Percentiles rank a stretch among this genome's conserved stretches.
Evolutionary conservation across 2,797 vertebrate species (phyloP).

Genomic region (Thripadectes ignobilis): DNA sequence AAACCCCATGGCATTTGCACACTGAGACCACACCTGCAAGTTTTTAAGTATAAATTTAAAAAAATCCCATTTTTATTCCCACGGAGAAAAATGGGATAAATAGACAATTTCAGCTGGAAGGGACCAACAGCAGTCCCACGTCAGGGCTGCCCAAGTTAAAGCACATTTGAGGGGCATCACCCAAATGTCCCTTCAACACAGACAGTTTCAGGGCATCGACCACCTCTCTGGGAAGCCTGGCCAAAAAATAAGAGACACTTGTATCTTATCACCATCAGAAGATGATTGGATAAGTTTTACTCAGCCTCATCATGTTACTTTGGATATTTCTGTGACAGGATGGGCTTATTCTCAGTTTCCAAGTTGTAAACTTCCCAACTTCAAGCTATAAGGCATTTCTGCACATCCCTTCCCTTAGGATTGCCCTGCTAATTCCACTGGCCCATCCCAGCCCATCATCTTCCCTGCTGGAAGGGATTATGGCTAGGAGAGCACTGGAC

Average conservation of each 20-base stretch:
- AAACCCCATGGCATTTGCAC: background rate
- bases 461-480: background rate
- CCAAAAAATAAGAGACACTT: background rate
- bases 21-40: background rate
- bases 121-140: background rate
- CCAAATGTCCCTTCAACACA: background rate
- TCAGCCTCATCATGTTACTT: background rate
- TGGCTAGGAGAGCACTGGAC: background rate
- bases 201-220: fast-evolving
- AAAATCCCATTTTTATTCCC: background rate
- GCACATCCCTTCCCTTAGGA: background rate
- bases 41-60: background rate
- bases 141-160: background rate
- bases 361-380: background rate
- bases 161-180: background rate
- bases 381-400: background rate
- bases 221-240: background rate
- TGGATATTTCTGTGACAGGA: background rate
- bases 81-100: background rate
- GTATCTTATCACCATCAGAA: background rate
- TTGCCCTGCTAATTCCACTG: background rate
- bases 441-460: fast-evolving
- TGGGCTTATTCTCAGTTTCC: background rate
- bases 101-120: background rate
- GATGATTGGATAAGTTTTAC: background rate